phyloP scores from a whole-genome alignment of 2,113 vertebrate species.

The Hylia prasina region DNA sequence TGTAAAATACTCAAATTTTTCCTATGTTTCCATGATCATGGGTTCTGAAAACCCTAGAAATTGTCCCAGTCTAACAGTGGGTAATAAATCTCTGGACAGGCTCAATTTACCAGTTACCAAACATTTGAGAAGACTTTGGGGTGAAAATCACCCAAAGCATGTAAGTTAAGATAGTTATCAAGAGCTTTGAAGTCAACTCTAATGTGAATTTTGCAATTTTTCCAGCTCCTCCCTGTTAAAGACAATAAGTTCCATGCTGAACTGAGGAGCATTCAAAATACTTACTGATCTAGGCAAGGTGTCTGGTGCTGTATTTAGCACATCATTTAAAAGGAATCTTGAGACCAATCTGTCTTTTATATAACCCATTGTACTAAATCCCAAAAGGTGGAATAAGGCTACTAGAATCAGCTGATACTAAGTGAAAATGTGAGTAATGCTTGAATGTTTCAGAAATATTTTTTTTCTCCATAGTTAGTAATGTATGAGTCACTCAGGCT shows the following conservation, averaged over 20 bases:
- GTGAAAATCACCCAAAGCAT: not conserved
- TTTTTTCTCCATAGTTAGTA: conserved; percentile 67
- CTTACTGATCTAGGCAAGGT: conserved; percentile 38
- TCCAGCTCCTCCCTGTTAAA: not conserved
- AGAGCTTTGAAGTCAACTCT: not conserved
- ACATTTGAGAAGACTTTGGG: not conserved
- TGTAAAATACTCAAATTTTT: not conserved
- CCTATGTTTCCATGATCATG: not conserved
- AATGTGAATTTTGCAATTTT: not conserved
- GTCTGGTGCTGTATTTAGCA: conserved; percentile 18
- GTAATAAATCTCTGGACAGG: not conserved
- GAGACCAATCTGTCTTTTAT: conserved; percentile 33
- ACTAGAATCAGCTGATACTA: conserved; percentile 65
- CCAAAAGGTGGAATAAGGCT: conserved; percentile 56
- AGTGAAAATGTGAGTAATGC: conserved; percentile 70
- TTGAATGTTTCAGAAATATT: conserved; percentile 63
- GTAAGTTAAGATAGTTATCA: not conserved
- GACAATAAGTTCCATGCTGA: conserved; percentile 19
- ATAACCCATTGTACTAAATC: conserved; percentile 53
- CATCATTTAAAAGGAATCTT: conserved; percentile 23
- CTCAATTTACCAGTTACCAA: not conserved
- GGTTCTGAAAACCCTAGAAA: not conserved
- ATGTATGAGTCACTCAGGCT: conserved; percentile 69
- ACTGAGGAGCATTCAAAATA: conserved; percentile 36
- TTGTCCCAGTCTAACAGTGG: not conserved